Evolutionary conservation across 1,140 invertebrate species (phyloP).

Genomic region (Platyscapa corneri): DNA sequence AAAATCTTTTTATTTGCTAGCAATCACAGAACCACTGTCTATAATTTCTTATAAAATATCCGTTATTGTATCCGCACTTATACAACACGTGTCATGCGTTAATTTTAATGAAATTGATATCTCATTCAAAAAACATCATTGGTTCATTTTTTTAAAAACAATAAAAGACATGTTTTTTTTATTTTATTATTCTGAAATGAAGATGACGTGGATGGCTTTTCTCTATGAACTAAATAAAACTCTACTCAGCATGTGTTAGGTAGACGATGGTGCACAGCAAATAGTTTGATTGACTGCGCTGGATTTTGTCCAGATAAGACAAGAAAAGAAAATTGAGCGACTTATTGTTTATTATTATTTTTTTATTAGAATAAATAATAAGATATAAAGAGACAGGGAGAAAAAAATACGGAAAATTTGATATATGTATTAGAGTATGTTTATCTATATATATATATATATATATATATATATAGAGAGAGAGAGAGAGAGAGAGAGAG

Average conservation of each 20-base stretch:
- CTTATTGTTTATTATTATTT: slow-evolving; percentile 46
- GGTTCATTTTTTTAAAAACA: neutral
- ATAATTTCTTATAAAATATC: neutral
- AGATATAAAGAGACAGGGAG: neutral
- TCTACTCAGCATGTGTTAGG: neutral
- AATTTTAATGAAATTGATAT: neutral
- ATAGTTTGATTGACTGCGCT: slow-evolving; percentile 43
- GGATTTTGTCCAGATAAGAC: slow-evolving; percentile 15
- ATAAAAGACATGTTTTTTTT: neutral
- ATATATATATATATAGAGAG: neutral
- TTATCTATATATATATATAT: neutral
- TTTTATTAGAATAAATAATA: neutral
- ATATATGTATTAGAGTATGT: too few relatives aligned
- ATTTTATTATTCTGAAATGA: neutral
- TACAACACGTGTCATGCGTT: neutral
- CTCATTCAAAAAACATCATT: neutral
- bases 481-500: slow-evolving; percentile 53
- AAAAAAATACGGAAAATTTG: slow-evolving; percentile 19
- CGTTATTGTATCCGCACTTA: neutral
- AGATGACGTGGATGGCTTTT: neutral
- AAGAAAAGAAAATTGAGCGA: slow-evolving; percentile 11
- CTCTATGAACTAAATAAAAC: neutral
- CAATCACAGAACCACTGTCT: neutral
- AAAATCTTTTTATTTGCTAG: neutral
- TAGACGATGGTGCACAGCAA: neutral